These are phyloP conservation scores for Peromyscus polionotus DNA, from an alignment of 2,113 vertebrate genomes.

Conservation along the genomic window DNA sequence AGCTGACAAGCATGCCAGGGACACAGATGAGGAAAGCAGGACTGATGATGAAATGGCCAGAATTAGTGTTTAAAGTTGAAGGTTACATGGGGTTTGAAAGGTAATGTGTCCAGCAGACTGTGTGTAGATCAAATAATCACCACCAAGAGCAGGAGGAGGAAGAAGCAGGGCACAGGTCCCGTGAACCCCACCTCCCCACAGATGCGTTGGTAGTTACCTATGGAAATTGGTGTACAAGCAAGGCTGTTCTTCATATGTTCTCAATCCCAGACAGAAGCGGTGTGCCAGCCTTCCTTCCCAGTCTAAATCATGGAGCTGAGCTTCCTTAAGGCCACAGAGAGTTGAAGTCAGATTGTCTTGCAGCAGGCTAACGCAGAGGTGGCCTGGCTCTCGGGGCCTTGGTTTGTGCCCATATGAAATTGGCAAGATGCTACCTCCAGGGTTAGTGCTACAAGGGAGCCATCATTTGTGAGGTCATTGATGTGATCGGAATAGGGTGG, in stretches of 20 bases:
- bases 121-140: not conserved
- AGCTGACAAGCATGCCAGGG: no score
- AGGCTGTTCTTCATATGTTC: not conserved
- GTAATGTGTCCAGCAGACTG: not conserved
- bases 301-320: accelerated
- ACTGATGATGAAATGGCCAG: not conserved
- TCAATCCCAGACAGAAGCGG: not conserved
- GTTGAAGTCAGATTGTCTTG: accelerated
- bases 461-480: not conserved
- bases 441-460: no score
- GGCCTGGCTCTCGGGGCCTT: not conserved
- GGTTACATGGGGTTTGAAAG: not conserved
- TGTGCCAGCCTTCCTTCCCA: not conserved
- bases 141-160: no score
- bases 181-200: not conserved
- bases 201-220: accelerated
- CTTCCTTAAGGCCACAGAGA: accelerated
- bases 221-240: accelerated
- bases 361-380: not conserved
- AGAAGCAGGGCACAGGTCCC: not conserved
- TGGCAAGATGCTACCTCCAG: accelerated
- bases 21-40: accelerated
- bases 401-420: not conserved
- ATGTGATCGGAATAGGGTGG: accelerated
- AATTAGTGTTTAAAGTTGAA: not conserved